Evolutionary conservation across 2,888 invertebrate genomes (phyloP), one percentile per base, ranked within the genome.

Genomic region (Frankliniella intonsa): DNA sequence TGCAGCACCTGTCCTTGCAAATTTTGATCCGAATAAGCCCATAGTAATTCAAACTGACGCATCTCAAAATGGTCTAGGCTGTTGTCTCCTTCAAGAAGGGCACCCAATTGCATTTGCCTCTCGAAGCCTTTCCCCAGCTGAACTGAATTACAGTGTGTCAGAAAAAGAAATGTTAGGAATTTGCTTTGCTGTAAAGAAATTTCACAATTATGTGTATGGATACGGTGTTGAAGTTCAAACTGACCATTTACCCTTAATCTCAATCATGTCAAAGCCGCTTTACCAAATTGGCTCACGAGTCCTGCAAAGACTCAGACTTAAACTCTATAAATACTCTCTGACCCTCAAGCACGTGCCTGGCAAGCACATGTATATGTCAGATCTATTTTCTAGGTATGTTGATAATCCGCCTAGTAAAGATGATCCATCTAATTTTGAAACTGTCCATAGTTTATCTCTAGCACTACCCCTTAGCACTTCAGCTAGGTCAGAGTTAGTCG

Each of bases 31-130:
- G 8, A 85, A 85, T 38, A 84, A 85, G 83, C 82, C 84, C 22
- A 84, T 86, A 12, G 84, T 83, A 38, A 81, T 86, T 11, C 85
- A 85, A 62, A 85, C 85, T 12, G 86, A 87, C 84, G 85, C 85
- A 12, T 85, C 85, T 25, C 82, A 83, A 80, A 80, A 82, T 79
- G 86, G 85, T 11, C 81, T 86, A n/a, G 87, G 86, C 19, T 12
- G 25, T 27, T 80, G 10, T 25, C 50, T 83, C 0, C 11, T 83
- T 7, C 83, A 83, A 80, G 81, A 87, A 49, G 85, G 85, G 25
- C 84, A 86, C 82, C 87, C 87, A 10, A 84, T 87, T 19, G 86
- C 85, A 12, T 88, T 86, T 84, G 87, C 87, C 12, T 86, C 87
- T 65, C 85, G 85, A 84, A 83, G 86, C 0, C 82, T 87, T 50